phyloP scores from a whole-genome alignment of 1,140 invertebrate genomes.

The Arctopsyche grandis region DNA sequence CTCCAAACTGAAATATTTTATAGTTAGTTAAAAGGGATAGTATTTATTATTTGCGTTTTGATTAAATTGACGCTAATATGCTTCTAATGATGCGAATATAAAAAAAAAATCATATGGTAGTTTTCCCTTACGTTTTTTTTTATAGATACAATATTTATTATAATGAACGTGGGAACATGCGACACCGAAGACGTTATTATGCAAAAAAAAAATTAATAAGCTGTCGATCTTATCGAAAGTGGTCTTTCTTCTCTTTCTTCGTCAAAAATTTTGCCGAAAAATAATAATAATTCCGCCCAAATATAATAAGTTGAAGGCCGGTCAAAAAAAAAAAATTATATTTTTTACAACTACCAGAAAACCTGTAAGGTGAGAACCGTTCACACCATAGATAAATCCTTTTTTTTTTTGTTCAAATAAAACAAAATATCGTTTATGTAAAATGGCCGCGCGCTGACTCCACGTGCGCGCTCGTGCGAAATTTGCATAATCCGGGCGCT shows the following conservation, averaged over 20 bases:
- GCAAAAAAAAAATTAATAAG: no score
- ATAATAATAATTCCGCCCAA: not conserved
- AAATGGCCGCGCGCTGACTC: not conserved
- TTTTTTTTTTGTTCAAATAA: not conserved
- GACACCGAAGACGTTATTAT: not conserved
- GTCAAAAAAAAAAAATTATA: slow-evolving; percentile 1
- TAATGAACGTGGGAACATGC: not conserved
- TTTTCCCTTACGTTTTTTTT: no score
- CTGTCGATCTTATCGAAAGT: no score
- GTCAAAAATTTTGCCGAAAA: not conserved
- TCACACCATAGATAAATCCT: not conserved
- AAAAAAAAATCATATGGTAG: no score
- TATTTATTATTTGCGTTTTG: no score
- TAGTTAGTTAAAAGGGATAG: no score
- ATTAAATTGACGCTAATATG: no score
- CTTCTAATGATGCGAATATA: no score
- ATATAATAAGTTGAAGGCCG: slow-evolving; percentile 37
- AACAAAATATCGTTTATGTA: not conserved
- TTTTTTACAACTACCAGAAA: not conserved
- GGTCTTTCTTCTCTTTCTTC: not conserved
- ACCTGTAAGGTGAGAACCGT: slow-evolving; percentile 38
- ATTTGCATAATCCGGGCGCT: not conserved
- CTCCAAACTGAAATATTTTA: no score
- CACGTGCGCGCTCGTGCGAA: slow-evolving; percentile 18
- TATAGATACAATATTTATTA: no score